Evolutionary conservation across 2,113 vertebrate species (phyloP).

Genomic region (Neolamprologus sp.): DNA sequence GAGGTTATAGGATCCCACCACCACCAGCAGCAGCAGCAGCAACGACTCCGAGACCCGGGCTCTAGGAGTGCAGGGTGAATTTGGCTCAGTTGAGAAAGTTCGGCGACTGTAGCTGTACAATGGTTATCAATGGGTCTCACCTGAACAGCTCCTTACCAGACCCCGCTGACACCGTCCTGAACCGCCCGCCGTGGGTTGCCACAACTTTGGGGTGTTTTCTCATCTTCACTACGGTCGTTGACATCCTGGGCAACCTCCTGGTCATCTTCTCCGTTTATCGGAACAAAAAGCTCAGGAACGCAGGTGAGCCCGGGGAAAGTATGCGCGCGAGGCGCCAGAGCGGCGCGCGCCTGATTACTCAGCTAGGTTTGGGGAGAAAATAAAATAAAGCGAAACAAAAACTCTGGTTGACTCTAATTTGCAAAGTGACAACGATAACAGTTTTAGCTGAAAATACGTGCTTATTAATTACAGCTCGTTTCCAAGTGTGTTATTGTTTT

Average conservation of each 20-base stretch:
- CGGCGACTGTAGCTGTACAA: constrained; percentile 49
- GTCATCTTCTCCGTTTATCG: constrained; percentile 91
- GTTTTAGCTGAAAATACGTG: neutral
- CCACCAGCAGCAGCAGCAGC: rapidly evolving
- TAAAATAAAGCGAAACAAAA: neutral
- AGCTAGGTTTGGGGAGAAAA: neutral
- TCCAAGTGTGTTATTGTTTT: neutral
- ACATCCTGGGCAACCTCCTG: constrained; percentile 89
- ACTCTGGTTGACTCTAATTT: neutral
- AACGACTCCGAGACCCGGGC: neutral
- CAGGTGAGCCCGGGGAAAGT: constrained; percentile 66
- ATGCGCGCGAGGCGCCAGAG: neutral
- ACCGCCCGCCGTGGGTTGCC: constrained; percentile 81
- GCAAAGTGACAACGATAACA: neutral
- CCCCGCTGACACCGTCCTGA: constrained; percentile 50
- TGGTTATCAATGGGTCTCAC: constrained; percentile 76
- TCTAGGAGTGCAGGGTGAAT: constrained; percentile 8
- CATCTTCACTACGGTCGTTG: constrained; percentile 90
- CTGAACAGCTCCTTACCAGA: constrained; percentile 74
- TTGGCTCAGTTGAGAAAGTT: constrained; percentile 50
- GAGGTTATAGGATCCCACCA: constrained; percentile 22
- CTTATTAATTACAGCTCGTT: neutral
- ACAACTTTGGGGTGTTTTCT: constrained; percentile 82
- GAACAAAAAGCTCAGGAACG: constrained; percentile 91
- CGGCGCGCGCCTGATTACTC: neutral